Evolutionary conservation across 2,113 vertebrate genomes (phyloP).

Genomic region (Lepisosteus osseus): DNA sequence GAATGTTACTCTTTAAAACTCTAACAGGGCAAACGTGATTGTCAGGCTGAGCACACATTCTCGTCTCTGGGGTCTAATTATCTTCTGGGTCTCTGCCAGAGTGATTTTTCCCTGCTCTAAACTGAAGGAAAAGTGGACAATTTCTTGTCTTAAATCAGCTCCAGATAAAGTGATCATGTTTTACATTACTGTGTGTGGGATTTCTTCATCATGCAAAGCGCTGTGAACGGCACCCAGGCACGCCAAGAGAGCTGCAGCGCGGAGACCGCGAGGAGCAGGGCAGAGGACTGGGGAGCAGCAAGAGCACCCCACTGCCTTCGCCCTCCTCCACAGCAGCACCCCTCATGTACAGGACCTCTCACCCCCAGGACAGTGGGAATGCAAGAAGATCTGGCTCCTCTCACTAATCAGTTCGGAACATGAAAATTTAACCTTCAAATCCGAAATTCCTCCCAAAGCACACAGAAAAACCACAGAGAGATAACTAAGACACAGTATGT

Average conservation of each 20-base stretch:
- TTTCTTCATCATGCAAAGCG: slow-evolving; percentile 44
- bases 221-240: slow-evolving; percentile 19
- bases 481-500: no score
- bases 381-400: no score
- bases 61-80: slow-evolving; percentile 43
- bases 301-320: slow-evolving; percentile 13
- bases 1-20: slow-evolving; percentile 25
- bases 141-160: slow-evolving; percentile 43
- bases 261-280: no score
- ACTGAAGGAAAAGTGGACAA: slow-evolving; percentile 29
- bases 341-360: no score
- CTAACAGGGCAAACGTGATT: slow-evolving; percentile 28
- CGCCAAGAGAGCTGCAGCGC: background rate
- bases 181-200: slow-evolving; percentile 31
- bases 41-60: slow-evolving; percentile 18
- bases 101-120: slow-evolving; percentile 27
- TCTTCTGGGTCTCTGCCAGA: slow-evolving; percentile 35
- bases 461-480: no score
- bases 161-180: slow-evolving; percentile 44
- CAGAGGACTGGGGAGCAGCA: slow-evolving; percentile 19
- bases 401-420: no score
- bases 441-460: no score
- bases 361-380: no score
- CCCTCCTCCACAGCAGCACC: no score
- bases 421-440: no score